Percentiles rank a stretch among this genome's conserved stretches.
Conservation (phyloP, 2,888 invertebrate genomes). For the Choreutis nemorana region DNA sequence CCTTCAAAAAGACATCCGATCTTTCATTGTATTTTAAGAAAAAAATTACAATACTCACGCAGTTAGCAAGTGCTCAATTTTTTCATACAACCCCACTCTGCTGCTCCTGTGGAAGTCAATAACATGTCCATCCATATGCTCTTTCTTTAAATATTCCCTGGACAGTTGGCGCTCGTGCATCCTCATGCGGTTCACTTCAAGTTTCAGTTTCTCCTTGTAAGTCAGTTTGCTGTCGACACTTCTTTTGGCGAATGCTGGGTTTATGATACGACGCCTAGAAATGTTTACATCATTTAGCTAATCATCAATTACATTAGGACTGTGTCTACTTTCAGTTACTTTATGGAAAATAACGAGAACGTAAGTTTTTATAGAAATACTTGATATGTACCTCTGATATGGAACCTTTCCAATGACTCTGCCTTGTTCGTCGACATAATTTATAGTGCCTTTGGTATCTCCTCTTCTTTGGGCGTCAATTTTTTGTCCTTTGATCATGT, state of each 20-base stretch:
- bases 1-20: background rate
- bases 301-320: background rate
- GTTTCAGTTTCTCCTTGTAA: slow-evolving; percentile 41
- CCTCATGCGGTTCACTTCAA: slow-evolving; percentile 34
- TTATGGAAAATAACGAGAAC: slow-evolving; percentile 3
- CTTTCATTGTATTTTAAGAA: background rate
- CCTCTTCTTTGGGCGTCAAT: slow-evolving; percentile 28
- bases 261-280: slow-evolving; percentile 30
- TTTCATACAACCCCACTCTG: slow-evolving; percentile 68
- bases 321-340: background rate
- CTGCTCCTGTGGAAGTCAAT: slow-evolving; percentile 68
- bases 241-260: slow-evolving; percentile 47
- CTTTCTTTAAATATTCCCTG: slow-evolving; percentile 29
- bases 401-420: slow-evolving; percentile 36
- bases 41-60: slow-evolving; percentile 58
- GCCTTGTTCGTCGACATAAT: slow-evolving; percentile 35
- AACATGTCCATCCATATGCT: slow-evolving; percentile 26
- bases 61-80: slow-evolving; percentile 67
- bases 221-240: slow-evolving; percentile 25
- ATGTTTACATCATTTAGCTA: no score
- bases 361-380: background rate
- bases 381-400: slow-evolving; percentile 27
- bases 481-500: slow-evolving; percentile 32
- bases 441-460: slow-evolving; percentile 28
- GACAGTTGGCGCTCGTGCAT: slow-evolving; percentile 37